A percentile compares a stretch with the other conserved stretches of the same genome.
Conservation (phyloP, 2,113 vertebrate genomes). For the Tenrec ecaudatus region DNA sequence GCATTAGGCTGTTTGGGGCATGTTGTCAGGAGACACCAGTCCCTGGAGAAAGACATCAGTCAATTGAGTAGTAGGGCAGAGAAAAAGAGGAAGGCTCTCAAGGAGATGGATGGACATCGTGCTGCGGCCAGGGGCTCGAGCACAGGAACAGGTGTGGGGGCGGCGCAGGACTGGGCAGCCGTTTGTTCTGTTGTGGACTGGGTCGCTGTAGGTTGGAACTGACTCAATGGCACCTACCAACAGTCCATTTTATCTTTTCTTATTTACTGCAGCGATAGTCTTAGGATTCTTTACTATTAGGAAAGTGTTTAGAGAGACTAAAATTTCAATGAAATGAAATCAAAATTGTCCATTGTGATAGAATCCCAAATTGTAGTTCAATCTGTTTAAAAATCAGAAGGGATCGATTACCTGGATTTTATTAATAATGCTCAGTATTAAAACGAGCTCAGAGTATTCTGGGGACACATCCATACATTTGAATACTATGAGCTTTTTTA, state of each 20-base stretch:
- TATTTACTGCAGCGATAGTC: background rate
- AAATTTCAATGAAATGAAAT: slow-evolving; percentile 43
- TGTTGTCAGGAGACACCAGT: too few relatives aligned
- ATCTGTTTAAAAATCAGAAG: slow-evolving; percentile 56
- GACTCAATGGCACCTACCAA: too few relatives aligned
- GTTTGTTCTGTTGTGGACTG: too few relatives aligned
- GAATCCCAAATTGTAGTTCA: slow-evolving; percentile 29
- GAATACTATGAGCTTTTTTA: background rate
- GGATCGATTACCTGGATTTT: background rate
- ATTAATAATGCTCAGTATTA: slow-evolving; percentile 48
- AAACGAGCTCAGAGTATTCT: slow-evolving; percentile 4
- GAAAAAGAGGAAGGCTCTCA: too few relatives aligned
- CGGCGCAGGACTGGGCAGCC: too few relatives aligned
- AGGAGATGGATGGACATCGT: too few relatives aligned
- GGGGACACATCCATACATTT: background rate
- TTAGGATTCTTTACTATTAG: background rate
- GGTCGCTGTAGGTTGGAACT: too few relatives aligned
- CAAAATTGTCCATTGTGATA: slow-evolving; percentile 13
- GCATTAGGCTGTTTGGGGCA: background rate
- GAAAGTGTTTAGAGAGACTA: slow-evolving; percentile 37
- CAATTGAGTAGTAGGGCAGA: too few relatives aligned
- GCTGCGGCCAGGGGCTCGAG: too few relatives aligned
- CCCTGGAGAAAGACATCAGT: too few relatives aligned
- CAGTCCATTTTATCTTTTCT: background rate
- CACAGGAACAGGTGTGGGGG: too few relatives aligned